These are phyloP conservation scores for Pangasius sanitwongsei DNA, from an alignment of 2,797 vertebrate genomes.

Conservation along the genomic window DNA sequence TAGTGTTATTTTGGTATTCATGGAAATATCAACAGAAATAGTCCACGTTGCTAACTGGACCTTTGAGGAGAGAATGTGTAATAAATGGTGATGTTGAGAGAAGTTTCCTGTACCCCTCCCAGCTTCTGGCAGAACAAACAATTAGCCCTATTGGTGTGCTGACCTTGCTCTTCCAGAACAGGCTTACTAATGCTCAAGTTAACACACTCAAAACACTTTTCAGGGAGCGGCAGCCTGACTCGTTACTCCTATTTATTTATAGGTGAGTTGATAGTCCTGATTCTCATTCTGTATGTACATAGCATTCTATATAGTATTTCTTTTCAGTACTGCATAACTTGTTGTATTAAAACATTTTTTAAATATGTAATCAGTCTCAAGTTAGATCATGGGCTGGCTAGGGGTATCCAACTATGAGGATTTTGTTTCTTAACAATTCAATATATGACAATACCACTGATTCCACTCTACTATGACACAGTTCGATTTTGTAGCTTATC, in stretches of 20 bases:
- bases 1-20: neutral
- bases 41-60: neutral
- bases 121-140: conserved; percentile 11
- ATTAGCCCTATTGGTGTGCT: neutral
- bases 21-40: neutral
- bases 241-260: neutral
- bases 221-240: conserved; percentile 9
- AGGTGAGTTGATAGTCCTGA: conserved; percentile 16
- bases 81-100: neutral
- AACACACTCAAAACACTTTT: neutral
- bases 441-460: neutral
- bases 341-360: neutral
- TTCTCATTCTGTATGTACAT: neutral
- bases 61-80: neutral
- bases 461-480: neutral
- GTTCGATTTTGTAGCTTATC: neutral
- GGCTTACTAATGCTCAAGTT: neutral
- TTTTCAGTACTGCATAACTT: neutral
- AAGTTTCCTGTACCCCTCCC: conserved; percentile 13
- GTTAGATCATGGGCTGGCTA: neutral
- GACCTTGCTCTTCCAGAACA: neutral
- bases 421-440: neutral
- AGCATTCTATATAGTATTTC: neutral
- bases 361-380: neutral
- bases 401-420: neutral